These are phyloP conservation scores for Calypte anna DNA, from an alignment of 2,113 vertebrate genomes.

Conservation along the genomic window DNA sequence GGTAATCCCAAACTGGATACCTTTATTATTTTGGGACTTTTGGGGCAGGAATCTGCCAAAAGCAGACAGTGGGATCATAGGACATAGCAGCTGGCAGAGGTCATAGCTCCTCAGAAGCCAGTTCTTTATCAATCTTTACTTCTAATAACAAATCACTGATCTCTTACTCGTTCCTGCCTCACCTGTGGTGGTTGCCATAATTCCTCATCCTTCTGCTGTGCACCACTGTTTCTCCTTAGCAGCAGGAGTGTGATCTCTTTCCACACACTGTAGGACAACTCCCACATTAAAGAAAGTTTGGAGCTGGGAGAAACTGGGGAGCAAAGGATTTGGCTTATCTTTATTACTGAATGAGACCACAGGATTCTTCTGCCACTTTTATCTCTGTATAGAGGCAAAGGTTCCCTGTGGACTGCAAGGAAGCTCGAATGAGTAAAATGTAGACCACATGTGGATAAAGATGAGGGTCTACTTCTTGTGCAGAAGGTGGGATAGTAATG, in stretches of 20 bases:
- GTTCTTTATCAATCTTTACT: background rate
- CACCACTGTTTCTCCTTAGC: background rate
- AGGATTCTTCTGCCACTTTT: background rate
- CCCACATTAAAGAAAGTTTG: background rate
- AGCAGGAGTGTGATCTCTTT: background rate
- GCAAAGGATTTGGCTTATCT: background rate
- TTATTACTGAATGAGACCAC: background rate
- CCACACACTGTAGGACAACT: background rate
- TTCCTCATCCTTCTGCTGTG: background rate
- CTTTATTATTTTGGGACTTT: background rate
- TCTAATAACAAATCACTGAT: background rate
- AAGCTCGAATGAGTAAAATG: background rate
- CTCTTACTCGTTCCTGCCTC: background rate
- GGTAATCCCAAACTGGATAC: background rate
- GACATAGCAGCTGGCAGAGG: background rate
- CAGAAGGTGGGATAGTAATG: background rate
- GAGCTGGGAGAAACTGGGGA: background rate
- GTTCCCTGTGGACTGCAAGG: background rate
- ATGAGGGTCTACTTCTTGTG: background rate
- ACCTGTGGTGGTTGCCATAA: background rate
- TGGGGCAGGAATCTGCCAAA: background rate
- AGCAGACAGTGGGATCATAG: background rate
- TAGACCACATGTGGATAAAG: background rate
- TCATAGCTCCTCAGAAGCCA: background rate
- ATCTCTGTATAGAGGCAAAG: background rate